phyloP scores from a whole-genome alignment of 1,140 invertebrate species.

The Tenebrio molitor region DNA sequence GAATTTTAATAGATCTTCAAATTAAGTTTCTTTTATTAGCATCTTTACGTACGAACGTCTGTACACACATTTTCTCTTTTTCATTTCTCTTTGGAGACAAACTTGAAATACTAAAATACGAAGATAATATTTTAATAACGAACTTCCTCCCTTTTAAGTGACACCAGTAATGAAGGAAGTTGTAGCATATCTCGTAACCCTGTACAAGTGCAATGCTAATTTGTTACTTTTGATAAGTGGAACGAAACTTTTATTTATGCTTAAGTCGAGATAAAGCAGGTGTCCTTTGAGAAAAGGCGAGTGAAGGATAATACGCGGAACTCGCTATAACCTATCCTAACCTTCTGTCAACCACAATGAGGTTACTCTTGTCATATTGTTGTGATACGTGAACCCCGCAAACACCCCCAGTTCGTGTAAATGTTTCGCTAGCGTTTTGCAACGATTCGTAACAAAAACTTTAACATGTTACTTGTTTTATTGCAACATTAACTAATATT shows the following conservation, averaged over 20 bases:
- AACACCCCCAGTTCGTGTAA: neutral
- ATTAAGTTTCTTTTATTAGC: too few species aligned
- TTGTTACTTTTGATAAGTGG: neutral
- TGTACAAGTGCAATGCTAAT: too few species aligned
- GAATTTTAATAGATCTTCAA: too few species aligned
- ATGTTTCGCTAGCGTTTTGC: slow-evolving; percentile 28
- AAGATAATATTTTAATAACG: too few species aligned
- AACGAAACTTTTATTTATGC: neutral
- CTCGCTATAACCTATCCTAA: slow-evolving; percentile 41
- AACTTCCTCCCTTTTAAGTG: too few species aligned
- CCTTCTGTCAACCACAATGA: slow-evolving; percentile 46
- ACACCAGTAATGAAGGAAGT: too few species aligned
- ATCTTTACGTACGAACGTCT: too few species aligned
- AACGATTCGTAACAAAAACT: slow-evolving; percentile 38
- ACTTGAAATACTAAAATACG: too few species aligned
- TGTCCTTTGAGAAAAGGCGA: slow-evolving; percentile 5
- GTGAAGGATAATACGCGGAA: slow-evolving; percentile 45
- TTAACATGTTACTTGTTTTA: slow-evolving; percentile 34
- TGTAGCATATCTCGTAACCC: too few species aligned
- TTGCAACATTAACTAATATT: slow-evolving; percentile 48
- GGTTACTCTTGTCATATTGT: slow-evolving; percentile 9
- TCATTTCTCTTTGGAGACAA: too few species aligned
- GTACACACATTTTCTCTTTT: too few species aligned
- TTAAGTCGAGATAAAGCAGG: neutral
- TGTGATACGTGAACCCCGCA: neutral